These are phyloP conservation scores for Steinernema scapterisci DNA, from an alignment of 2,888 invertebrate genomes.

Conservation along the genomic window DNA sequence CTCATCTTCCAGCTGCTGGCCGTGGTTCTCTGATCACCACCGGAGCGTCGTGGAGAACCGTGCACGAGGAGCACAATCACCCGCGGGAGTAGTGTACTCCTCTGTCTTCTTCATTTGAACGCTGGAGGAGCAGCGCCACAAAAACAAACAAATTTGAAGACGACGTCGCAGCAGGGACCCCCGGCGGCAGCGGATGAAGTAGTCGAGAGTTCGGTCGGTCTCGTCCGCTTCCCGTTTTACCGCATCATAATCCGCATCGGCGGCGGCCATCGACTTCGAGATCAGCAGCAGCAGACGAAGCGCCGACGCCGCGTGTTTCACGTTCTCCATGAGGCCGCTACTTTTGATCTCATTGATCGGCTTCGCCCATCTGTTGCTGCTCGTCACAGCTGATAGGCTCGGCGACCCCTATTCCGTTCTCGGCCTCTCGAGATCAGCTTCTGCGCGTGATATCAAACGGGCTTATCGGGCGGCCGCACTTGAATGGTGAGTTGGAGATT, in stretches of 20 bases:
- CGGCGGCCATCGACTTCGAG: too few relatives aligned
- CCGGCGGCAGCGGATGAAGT: slow-evolving; percentile 8
- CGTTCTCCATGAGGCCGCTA: not conserved
- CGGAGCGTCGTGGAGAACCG: not conserved
- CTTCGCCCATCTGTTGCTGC: not conserved
- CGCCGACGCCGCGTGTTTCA: too few relatives aligned
- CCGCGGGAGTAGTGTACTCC: too few relatives aligned
- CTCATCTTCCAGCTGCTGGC: slow-evolving; percentile 1
- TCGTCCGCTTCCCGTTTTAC: not conserved
- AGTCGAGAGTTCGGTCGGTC: not conserved
- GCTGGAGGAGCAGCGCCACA: not conserved
- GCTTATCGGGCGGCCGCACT: slow-evolving; percentile 87
- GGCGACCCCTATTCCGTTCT: slow-evolving; percentile 70
- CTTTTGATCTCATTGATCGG: not conserved
- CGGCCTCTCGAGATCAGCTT: slow-evolving; percentile 78
- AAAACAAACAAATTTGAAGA: not conserved
- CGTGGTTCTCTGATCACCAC: not conserved
- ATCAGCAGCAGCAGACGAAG: too few relatives aligned
- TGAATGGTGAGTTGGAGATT: slow-evolving; percentile 78
- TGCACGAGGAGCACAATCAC: too few relatives aligned
- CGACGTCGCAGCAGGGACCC: too few relatives aligned
- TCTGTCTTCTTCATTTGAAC: too few relatives aligned
- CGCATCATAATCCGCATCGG: too few relatives aligned
- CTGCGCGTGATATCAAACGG: slow-evolving; percentile 82
- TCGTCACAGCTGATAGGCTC: not conserved